Percentiles rank a stretch among this genome's conserved stretches.
These are phyloP conservation scores for Gobius niger DNA, from an alignment of 2,113 vertebrate species.

Conservation along the genomic window DNA sequence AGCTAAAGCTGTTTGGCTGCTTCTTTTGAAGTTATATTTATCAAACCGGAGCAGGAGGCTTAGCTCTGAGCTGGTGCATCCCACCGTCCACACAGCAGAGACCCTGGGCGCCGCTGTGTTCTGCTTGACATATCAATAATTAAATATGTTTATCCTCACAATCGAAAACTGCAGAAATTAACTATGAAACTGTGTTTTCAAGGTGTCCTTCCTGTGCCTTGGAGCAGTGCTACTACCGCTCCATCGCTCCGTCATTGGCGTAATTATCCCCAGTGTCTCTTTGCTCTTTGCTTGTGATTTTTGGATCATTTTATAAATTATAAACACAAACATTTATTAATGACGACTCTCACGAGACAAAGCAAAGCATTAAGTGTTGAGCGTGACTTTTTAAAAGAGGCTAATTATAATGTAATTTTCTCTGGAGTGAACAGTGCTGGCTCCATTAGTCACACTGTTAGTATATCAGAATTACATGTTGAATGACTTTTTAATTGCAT, in stretches of 20 bases:
- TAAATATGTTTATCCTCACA: constrained; percentile 33
- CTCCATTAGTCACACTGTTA: constrained; percentile 1
- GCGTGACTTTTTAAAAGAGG: constrained; percentile 22
- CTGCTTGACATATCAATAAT: constrained; percentile 46
- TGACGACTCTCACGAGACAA: constrained; percentile 29
- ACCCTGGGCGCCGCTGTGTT: constrained; percentile 32
- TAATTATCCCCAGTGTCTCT: constrained; percentile 8
- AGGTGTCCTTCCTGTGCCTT: neutral
- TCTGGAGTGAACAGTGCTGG: constrained; percentile 21
- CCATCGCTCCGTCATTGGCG: constrained; percentile 3
- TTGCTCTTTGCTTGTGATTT: neutral
- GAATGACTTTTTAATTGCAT: constrained; percentile 22
- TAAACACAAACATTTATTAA: constrained; percentile 32
- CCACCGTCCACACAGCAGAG: constrained; percentile 62
- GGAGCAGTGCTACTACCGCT: constrained; percentile 5
- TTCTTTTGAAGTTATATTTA: constrained; percentile 79
- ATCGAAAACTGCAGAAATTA: constrained; percentile 3
- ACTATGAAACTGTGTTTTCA: constrained; percentile 10
- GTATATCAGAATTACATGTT: constrained; percentile 14
- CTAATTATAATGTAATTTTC: constrained; percentile 21
- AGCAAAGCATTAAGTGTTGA: constrained; percentile 11
- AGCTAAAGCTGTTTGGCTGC: constrained; percentile 75
- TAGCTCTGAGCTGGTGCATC: constrained; percentile 58
- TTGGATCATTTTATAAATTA: constrained; percentile 22
- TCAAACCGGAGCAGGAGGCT: constrained; percentile 72